Evolutionary conservation across 2,113 vertebrate species (phyloP).

Genomic region (Trematomus loennbergii): DNA sequence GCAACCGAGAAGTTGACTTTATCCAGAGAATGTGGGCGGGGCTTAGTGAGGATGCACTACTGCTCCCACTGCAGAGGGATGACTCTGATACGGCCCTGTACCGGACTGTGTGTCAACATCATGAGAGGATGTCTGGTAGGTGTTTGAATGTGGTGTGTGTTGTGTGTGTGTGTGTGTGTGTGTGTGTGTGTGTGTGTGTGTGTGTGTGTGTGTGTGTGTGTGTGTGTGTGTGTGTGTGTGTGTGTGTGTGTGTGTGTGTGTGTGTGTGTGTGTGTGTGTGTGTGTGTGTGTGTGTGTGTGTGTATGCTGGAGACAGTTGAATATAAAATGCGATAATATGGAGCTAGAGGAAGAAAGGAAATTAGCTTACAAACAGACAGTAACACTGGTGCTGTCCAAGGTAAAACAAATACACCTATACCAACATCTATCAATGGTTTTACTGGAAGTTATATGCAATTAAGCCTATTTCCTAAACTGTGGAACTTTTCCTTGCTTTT

Average conservation of each 20-base stretch:
- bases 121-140: slow-evolving; percentile 93
- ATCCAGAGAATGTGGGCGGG: slow-evolving; percentile 86
- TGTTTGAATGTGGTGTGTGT: background rate
- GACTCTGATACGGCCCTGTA: slow-evolving; percentile 90
- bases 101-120: slow-evolving; percentile 89
- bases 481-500: background rate
- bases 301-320: background rate
- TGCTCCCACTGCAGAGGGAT: slow-evolving; percentile 92
- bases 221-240: too few relatives aligned
- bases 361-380: slow-evolving; percentile 5
- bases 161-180: too few relatives aligned
- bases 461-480: too few relatives aligned
- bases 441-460: background rate
- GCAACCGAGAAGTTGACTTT: slow-evolving; percentile 84
- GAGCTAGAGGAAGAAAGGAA: background rate
- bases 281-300: background rate
- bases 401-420: background rate
- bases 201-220: too few relatives aligned
- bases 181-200: too few relatives aligned
- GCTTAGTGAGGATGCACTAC: slow-evolving; percentile 92
- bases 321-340: background rate
- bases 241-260: too few relatives aligned
- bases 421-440: background rate
- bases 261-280: too few relatives aligned
- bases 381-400: background rate